Evolutionary conservation across 2,113 vertebrate genomes (phyloP).

Genomic region (Hypocryptadius cinnamomeus): DNA sequence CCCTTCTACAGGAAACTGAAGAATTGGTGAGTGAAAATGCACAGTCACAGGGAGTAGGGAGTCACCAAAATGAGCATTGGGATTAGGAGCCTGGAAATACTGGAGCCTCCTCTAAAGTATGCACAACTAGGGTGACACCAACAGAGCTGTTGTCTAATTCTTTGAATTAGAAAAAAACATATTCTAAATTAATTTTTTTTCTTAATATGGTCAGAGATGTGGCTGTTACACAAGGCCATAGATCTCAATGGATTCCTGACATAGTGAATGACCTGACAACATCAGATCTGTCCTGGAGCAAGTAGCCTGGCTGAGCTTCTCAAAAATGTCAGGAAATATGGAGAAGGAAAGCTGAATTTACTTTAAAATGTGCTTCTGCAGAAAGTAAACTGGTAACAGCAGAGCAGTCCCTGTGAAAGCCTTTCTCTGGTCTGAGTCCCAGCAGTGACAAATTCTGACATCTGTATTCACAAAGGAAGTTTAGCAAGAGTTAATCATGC

Average conservation of each 20-base stretch:
- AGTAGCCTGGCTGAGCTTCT: neutral
- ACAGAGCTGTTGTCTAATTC: neutral
- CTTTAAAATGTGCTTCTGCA: neutral
- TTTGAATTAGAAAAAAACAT: neutral
- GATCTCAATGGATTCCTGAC: neutral
- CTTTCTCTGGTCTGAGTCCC: neutral
- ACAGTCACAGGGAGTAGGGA: neutral
- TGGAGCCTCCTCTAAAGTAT: neutral
- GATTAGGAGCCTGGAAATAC: neutral
- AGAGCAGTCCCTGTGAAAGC: neutral
- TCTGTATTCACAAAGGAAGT: neutral
- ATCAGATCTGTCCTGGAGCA: neutral
- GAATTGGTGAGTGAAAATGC: neutral
- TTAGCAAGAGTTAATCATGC: neutral
- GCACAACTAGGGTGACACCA: neutral
- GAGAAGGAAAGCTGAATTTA: neutral
- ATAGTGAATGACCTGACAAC: neutral
- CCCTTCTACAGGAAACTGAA: neutral
- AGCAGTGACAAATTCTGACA: neutral
- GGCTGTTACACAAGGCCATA: neutral
- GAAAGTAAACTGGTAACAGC: neutral
- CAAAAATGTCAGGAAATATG: neutral
- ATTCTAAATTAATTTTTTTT: neutral
- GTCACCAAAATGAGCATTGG: neutral
- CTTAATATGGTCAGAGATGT: accelerated